Evolutionary conservation across 2,797 vertebrate genomes (phyloP), one percentile per base, ranked within the genome.

Genomic region (Decapterus maruadsi): DNA sequence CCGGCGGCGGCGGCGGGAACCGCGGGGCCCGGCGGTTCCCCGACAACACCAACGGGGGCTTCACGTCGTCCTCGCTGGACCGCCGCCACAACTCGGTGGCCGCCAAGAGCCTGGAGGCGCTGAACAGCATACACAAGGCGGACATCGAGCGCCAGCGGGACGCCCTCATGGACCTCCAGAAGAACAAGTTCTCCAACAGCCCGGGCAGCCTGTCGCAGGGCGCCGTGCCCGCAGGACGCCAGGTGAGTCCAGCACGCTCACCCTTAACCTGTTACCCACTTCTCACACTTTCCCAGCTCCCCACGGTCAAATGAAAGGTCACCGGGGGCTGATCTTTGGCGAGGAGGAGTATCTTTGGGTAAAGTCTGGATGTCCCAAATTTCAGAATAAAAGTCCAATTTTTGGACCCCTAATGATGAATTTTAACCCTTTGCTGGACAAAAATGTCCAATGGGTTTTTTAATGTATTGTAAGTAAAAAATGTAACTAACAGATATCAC

Each of bases 91-190:
- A 96, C 86, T 93, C 97, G 16, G 96, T 96, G 72, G 97, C 96
- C 0, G 96, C 96, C 55, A 97, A 97, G 91, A 97, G 97, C 90
- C 94, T 97, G 92, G 97, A 97, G 91, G 97, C 97, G 26, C 95
- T 97, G 76, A 97, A 96, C 58, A 97, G 95, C 84, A 94, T 97
- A 69, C 97, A 98, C 93, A 97, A 97, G 83, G 96, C 95, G 0
- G 97, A 98, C 82, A 96, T 97, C 58, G 97, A 97, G 57, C 95
- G 97, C 20, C 98, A 98, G 88, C 83, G 97, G 6, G 96, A 98
- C 2, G 96, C 96, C 38, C 96, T 97, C 77, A 96, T 97, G 96
- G 97, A 97, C 70, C 96, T 97, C 77, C 95, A 97, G 81, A 98
- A 97, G 83, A 97, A 90, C 95, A 97, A 98, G 73, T 97, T 95